Evolutionary conservation across 2,113 vertebrate species (phyloP).

Genomic region (Sterrhoptilus dennistouni): DNA sequence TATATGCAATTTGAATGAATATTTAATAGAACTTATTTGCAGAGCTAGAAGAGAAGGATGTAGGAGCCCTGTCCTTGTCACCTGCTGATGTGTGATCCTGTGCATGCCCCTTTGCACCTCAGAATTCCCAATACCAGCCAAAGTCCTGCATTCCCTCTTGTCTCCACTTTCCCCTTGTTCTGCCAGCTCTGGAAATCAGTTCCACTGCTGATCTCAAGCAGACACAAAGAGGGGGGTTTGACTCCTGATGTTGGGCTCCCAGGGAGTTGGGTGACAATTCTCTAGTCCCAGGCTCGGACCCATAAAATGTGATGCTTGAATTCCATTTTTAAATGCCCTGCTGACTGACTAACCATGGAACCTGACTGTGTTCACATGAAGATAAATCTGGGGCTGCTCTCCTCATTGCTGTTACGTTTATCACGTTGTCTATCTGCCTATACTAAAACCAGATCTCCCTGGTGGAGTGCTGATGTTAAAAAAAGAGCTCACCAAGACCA

Average conservation of each 20-base stretch:
- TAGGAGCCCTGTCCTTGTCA: not conserved
- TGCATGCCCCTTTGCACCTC: not conserved
- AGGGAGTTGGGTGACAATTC: not conserved
- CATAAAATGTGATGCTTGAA: not conserved
- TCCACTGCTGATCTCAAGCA: not conserved
- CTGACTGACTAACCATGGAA: not conserved
- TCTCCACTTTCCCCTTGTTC: not conserved
- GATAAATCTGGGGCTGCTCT: not conserved
- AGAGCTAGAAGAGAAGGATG: not conserved
- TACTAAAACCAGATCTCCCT: not conserved
- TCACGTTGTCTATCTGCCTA: not conserved
- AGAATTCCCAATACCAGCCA: not conserved
- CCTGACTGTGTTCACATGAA: not conserved
- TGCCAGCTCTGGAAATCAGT: not conserved
- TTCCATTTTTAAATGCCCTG: not conserved
- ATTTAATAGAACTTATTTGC: not conserved
- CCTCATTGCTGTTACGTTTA: not conserved
- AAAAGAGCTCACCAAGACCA: not conserved
- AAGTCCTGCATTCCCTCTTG: not conserved
- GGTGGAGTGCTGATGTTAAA: not conserved
- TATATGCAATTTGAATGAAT: not conserved
- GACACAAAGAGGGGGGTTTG: accelerated
- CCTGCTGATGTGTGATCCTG: not conserved
- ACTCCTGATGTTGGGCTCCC: accelerated
- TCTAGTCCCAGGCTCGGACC: not conserved